Percentiles rank a stretch among this genome's conserved stretches.
Conservation (phyloP, 1,140 invertebrate species). For the Meteorus sp. region DNA sequence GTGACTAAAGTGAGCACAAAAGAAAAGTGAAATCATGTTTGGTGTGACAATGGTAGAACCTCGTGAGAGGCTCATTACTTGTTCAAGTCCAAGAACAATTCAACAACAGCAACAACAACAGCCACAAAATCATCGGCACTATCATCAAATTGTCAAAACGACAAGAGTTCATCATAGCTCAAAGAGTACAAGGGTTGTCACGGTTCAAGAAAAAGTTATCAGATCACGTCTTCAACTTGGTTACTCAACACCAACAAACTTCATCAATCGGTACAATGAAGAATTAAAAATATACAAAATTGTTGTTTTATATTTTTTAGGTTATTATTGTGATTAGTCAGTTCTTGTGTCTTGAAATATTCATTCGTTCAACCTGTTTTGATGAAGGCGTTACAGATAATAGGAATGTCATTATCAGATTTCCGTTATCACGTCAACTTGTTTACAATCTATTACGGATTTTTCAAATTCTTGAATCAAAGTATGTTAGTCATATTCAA, state of each 20-base stretch:
- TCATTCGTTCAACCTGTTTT: too few species aligned
- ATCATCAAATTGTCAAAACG: constrained; percentile 54
- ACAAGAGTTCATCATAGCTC: constrained; percentile 53
- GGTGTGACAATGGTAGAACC: constrained; percentile 53
- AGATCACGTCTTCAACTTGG: constrained; percentile 55
- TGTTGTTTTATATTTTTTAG: constrained; percentile 23
- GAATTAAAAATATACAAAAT: too few species aligned
- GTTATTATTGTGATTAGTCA: too few species aligned
- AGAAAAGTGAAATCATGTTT: constrained; percentile 40
- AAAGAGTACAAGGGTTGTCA: constrained; percentile 48
- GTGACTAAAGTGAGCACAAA: constrained; percentile 6
- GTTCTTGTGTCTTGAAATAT: too few species aligned
- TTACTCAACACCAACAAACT: constrained; percentile 56
- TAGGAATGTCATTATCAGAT: too few species aligned
- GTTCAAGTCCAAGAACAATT: constrained; percentile 26
- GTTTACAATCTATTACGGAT: too few species aligned
- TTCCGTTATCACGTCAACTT: too few species aligned
- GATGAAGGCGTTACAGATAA: too few species aligned
- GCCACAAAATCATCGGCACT: constrained; percentile 39
- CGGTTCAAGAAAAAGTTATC: constrained; percentile 57
- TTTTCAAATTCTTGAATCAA: not conserved
- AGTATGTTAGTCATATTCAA: too few species aligned
- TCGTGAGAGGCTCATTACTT: constrained; percentile 39
- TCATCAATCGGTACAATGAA: constrained; percentile 53
- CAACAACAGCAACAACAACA: constrained; percentile 33